Base-by-base conservation (phyloP, 2,797 vertebrate species). In the Mico argentatus region DNA sequence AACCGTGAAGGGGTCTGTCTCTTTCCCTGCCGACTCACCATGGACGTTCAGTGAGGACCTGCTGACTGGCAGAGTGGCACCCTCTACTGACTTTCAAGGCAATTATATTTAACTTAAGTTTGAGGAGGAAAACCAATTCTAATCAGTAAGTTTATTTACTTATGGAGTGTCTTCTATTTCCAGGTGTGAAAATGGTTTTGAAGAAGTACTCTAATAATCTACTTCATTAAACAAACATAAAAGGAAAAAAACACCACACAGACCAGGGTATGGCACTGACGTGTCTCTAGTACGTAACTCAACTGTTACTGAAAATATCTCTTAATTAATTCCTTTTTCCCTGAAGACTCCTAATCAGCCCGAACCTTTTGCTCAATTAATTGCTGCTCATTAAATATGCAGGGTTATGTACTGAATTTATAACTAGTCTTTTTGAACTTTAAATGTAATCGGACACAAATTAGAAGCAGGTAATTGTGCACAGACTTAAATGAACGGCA, bases 251-350 rank as follows among this genome's bases (percentile, higher is more conserved):
- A 0, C 20, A 88, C 5, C 9, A 10, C 0, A 86, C 72, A 77
- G 95, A 73, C 50, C 59, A 39, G 41, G 50, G n/a, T 27, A 59
- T 0, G 22, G 41, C 0, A 11, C 33, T 57, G 27, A 59, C 39
- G 72, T 12, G 10, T 92, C 50, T 81, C 39, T 87, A 76, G 44
- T 50, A 52, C 41, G 72, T n/a, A 95, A 84, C 33, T 98, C 97
- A 98, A 83, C 30, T 96, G 46, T 46, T 96, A 76, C 83, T 20
- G 27, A 41, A 95, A 97, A 75, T 73, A 95, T 59, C 64, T 39
- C 96, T 98, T 95, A 93, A 97, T 96, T 72, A 57, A 95, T 82
- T 95, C 52, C 15, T 93, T 98, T 87, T 79, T 80, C 84, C 90
- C 97, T 73, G 92, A 91, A 95, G 90, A 97, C 44, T 86, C 59